Conservation (phyloP, 2,888 invertebrate genomes). For the Caenorhabditis plicata region DNA sequence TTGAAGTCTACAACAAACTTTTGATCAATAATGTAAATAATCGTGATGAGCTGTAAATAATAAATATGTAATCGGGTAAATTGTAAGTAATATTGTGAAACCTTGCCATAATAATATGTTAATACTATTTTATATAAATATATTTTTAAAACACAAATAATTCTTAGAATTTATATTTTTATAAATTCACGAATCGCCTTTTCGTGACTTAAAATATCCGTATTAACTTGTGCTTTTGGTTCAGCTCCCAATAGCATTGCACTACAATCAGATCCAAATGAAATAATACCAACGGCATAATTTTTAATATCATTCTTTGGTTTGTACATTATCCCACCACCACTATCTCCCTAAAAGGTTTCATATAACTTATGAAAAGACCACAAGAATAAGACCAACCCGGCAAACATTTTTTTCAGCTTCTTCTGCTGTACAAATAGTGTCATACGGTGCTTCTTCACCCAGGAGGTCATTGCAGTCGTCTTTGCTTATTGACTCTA, state of each 20-base stretch:
- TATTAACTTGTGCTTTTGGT: slow-evolving; percentile 22
- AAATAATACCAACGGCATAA: slow-evolving; percentile 17
- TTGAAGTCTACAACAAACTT: slow-evolving; percentile 8
- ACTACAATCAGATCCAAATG: slow-evolving; percentile 23
- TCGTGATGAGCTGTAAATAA: too few species aligned
- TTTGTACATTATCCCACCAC: slow-evolving; percentile 23
- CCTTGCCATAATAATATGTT: too few species aligned
- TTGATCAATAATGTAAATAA: background rate
- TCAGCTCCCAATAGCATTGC: slow-evolving; percentile 8
- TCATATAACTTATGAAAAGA: background rate
- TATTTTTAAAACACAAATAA: too few species aligned
- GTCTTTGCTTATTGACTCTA: background rate
- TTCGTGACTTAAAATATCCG: slow-evolving; percentile 17
- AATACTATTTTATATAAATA: too few species aligned
- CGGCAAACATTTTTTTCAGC: slow-evolving; percentile 25
- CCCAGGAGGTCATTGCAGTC: slow-evolving; percentile 26
- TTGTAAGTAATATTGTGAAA: too few species aligned
- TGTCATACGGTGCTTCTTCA: slow-evolving; percentile 8
- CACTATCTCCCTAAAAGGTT: slow-evolving; percentile 21
- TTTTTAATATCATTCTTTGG: background rate
- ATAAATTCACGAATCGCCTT: slow-evolving; percentile 20
- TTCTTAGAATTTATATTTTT: slow-evolving; percentile 3
- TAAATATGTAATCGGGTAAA: too few species aligned
- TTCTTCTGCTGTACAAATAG: slow-evolving; percentile 25
- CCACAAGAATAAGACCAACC: slow-evolving; percentile 1